A percentile compares a stretch with the other conserved stretches of the same genome.
Conservation (phyloP, 2,888 invertebrate species). For the Nipponacmea schrenckii region DNA sequence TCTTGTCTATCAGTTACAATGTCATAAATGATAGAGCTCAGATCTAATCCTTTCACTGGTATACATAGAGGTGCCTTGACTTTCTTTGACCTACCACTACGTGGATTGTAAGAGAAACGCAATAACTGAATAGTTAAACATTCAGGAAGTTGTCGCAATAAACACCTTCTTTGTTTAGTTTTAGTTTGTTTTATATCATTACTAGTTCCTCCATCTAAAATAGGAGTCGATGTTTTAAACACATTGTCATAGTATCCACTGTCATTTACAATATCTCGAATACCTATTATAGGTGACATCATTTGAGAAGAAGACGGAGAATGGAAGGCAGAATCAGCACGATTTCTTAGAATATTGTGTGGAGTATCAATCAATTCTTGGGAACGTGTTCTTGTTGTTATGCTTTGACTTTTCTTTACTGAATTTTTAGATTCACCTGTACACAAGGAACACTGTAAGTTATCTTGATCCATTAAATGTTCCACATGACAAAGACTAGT, state of each 20-base stretch:
- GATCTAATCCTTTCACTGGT: constrained; percentile 54
- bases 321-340: constrained; percentile 19
- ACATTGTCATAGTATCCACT: constrained; percentile 58
- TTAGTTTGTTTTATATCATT: constrained; percentile 16
- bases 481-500: constrained; percentile 61
- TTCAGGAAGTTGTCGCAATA: constrained; percentile 62
- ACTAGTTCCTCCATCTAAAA: constrained; percentile 33
- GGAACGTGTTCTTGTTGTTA: not conserved
- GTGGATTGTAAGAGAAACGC: constrained; percentile 56
- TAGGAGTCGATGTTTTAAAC: constrained; percentile 62
- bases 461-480: constrained; percentile 51
- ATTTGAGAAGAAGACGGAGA: constrained; percentile 20
- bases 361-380: constrained; percentile 9
- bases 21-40: constrained; percentile 58
- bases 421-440: not conserved
- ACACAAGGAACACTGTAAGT: constrained; percentile 43
- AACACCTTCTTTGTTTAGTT: constrained; percentile 56
- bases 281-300: constrained; percentile 53
- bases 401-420: not conserved
- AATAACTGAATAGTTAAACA: constrained; percentile 64
- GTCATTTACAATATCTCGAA: constrained; percentile 45
- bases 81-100: constrained; percentile 49
- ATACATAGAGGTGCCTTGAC: constrained; percentile 57
- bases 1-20: constrained; percentile 57
- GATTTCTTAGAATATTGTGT: not conserved